Conservation (phyloP, 2,888 invertebrate genomes). For the Onchidella celtica region DNA sequence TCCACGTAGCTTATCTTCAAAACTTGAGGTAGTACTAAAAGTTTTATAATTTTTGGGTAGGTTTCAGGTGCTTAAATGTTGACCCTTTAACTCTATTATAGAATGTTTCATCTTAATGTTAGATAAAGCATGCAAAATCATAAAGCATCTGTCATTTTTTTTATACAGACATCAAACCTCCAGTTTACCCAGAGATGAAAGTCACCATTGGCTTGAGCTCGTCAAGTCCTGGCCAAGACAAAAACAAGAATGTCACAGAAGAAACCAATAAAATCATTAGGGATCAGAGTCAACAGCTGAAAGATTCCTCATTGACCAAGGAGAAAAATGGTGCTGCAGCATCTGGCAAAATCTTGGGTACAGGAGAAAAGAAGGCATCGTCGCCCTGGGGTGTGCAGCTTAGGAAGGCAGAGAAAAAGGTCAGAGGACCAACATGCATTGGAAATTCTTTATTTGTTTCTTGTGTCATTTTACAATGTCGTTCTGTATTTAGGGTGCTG, state of each 20-base stretch:
- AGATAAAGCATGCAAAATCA: too few species aligned
- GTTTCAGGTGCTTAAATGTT: too few species aligned
- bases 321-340: background rate
- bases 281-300: background rate
- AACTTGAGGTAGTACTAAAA: too few species aligned
- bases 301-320: background rate
- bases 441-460: too few species aligned
- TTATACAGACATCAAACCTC: too few species aligned
- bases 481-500: too few species aligned
- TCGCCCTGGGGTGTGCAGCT: conserved; percentile 37
- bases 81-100: too few species aligned
- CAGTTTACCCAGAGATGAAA: background rate
- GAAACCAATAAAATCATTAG: conserved; percentile 18
- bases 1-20: too few species aligned
- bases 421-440: background rate
- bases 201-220: background rate
- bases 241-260: conserved; percentile 24
- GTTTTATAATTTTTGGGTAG: too few species aligned
- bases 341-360: background rate
- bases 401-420: conserved; percentile 39
- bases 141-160: too few species aligned
- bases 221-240: background rate
- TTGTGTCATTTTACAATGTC: background rate
- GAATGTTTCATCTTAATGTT: too few species aligned
- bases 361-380: conserved; percentile 2